A percentile compares a stretch with the other conserved stretches of the same genome.
Conservation (phyloP, 2,113 vertebrate species). For the Noturus placidus region DNA sequence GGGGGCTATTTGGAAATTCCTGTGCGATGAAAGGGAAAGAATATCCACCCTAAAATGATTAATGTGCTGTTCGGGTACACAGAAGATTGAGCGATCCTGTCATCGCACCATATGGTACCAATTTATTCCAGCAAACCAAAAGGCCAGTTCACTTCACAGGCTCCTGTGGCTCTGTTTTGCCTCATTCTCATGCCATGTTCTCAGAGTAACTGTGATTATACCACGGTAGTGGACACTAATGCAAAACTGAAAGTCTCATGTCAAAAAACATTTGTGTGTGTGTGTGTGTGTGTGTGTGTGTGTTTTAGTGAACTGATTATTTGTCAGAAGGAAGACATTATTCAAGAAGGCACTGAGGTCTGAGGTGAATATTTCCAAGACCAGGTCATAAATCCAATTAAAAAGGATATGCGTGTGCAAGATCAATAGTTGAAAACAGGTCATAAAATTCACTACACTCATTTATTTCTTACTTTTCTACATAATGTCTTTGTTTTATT, state of each 20-base stretch:
- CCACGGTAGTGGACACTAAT: not conserved
- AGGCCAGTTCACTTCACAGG: slow-evolving; percentile 70
- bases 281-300: no score
- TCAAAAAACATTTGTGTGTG: not conserved
- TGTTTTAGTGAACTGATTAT: not conserved
- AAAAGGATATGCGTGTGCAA: not conserved
- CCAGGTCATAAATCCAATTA: slow-evolving; percentile 27
- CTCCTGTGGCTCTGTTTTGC: slow-evolving; percentile 64
- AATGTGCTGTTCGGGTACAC: slow-evolving; percentile 79
- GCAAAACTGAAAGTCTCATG: slow-evolving; percentile 13
- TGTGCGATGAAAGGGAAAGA: slow-evolving; percentile 75
- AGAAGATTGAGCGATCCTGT: slow-evolving; percentile 81
- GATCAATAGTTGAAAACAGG: slow-evolving; percentile 23
- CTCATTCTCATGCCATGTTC: slow-evolving; percentile 51
- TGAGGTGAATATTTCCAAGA: not conserved
- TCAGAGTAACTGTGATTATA: slow-evolving; percentile 36
- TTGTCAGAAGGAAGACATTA: slow-evolving; percentile 31
- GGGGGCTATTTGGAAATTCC: slow-evolving; percentile 73
- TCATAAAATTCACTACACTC: slow-evolving; percentile 7
- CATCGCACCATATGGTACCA: slow-evolving; percentile 78
- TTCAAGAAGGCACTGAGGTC: slow-evolving; percentile 1
- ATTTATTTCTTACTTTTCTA: not conserved
- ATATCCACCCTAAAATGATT: slow-evolving; percentile 76
- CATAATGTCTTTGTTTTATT: not conserved
- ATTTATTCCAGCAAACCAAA: slow-evolving; percentile 76